phyloP scores from a whole-genome alignment of 2,888 invertebrate genomes.

The Mactromeris polynyma region DNA sequence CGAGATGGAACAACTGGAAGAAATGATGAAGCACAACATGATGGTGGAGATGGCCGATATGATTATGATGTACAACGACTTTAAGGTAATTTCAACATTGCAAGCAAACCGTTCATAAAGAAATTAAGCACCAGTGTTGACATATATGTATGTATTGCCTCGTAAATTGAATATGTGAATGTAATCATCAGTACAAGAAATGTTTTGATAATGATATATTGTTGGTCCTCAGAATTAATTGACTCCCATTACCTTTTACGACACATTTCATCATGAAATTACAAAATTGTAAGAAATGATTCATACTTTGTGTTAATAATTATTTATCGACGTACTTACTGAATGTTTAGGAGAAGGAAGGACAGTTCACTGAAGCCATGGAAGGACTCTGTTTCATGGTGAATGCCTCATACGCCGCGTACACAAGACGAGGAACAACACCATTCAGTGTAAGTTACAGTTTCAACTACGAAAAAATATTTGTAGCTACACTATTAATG shows the following conservation, averaged over 20 bases:
- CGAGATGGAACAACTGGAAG: conserved; percentile 34
- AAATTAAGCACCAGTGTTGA: no score
- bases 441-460: not conserved
- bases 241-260: no score
- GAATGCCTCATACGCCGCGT: conserved; percentile 24
- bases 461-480: no score
- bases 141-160: not conserved
- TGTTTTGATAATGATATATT: no score
- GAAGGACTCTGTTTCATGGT: conserved; percentile 33
- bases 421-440: not conserved
- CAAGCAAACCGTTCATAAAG: not conserved
- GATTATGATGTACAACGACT: conserved; percentile 33
- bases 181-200: not conserved
- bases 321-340: no score
- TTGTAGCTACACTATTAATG: no score
- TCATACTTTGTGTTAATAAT: no score
- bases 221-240: no score
- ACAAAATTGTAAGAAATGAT: no score
- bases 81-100: not conserved
- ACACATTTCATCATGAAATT: no score
- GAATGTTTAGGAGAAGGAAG: conserved; percentile 24
- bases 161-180: not conserved
- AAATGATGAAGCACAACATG: conserved; percentile 44
- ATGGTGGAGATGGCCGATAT: conserved; percentile 45
- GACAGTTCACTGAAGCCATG: conserved; percentile 20